Evolutionary conservation across 2,797 vertebrate species (phyloP).

Genomic region (Artibeus jamaicensis): DNA sequence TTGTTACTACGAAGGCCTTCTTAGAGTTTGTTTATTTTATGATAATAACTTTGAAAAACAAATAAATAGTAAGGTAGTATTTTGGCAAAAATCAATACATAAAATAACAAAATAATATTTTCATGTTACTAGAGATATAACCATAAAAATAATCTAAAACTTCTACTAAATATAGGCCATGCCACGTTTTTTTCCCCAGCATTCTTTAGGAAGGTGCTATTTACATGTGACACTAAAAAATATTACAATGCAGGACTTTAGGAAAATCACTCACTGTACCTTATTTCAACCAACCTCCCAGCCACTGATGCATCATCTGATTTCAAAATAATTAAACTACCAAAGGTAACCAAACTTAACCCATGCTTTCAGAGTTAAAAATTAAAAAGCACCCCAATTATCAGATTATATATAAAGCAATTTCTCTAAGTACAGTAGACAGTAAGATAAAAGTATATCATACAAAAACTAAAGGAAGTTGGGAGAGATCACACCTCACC

Average conservation of each 20-base stretch:
- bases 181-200: background rate
- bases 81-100: background rate
- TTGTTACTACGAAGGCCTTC: conserved; percentile 41
- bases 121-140: background rate
- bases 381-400: conserved; percentile 41
- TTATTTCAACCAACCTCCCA: background rate
- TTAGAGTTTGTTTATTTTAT: background rate
- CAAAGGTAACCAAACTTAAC: background rate
- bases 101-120: background rate
- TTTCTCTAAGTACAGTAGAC: background rate
- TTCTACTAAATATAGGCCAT: background rate
- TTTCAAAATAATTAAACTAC: conserved; percentile 6
- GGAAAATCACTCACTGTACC: background rate
- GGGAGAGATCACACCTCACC: background rate
- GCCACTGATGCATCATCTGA: background rate
- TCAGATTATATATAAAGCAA: background rate
- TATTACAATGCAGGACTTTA: background rate
- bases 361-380: background rate
- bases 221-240: background rate
- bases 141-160: background rate
- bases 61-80: background rate
- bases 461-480: background rate
- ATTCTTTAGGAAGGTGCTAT: background rate
- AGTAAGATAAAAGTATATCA: conserved; percentile 22
- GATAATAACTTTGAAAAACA: background rate